Conservation (phyloP, 2,113 vertebrate genomes). For the Mystacornis crossleyi region DNA sequence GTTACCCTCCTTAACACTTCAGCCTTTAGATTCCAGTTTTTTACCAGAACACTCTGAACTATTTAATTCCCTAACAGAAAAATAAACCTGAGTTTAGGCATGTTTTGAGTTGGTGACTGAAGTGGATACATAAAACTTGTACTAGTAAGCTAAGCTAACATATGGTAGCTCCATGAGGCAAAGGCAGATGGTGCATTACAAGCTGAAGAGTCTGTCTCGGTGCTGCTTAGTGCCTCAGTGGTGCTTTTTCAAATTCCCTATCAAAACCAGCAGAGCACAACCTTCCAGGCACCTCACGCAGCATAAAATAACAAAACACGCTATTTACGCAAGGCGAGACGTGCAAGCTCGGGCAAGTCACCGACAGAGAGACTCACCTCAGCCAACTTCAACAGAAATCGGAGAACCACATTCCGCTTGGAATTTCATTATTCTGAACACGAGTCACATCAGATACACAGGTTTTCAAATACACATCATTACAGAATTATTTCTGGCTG, state of each 20-base stretch:
- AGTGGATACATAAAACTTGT: neutral
- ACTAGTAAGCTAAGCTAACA: neutral
- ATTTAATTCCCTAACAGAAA: neutral
- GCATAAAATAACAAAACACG: neutral
- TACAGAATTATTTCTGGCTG: conserved; percentile 49
- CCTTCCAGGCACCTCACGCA: neutral
- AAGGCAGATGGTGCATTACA: neutral
- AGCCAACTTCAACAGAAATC: conserved; percentile 24
- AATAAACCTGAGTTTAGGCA: neutral
- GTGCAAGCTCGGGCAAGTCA: conserved; percentile 39
- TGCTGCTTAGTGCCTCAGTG: neutral
- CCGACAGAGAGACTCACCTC: neutral
- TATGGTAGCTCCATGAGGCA: accelerated
- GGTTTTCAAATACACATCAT: conserved; percentile 22
- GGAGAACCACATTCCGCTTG: conserved; percentile 32
- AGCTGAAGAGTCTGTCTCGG: neutral
- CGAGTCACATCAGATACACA: conserved; percentile 69
- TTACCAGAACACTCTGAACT: neutral
- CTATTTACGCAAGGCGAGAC: neutral
- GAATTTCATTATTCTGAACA: conserved; percentile 75
- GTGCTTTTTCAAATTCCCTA: neutral
- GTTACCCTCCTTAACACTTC: neutral
- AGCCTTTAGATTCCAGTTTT: neutral
- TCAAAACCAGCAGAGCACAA: neutral
- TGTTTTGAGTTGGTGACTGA: neutral